Base-by-base conservation (phyloP, 2,797 vertebrate species). In the Botia kubotai region DNA sequence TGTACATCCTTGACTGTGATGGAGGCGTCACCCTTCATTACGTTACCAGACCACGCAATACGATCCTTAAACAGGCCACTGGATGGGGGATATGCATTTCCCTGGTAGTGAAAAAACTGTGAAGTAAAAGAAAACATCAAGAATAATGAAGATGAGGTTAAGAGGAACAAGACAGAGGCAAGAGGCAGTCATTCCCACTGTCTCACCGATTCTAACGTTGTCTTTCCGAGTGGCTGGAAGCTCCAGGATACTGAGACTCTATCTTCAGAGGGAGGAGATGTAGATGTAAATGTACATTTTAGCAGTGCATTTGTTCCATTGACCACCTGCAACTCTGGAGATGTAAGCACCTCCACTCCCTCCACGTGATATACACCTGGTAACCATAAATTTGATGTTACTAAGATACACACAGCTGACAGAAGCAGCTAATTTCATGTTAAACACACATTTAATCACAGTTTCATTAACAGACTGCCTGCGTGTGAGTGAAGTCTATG, bases 211-310 rank as follows among this genome's bases (percentile, higher is more conserved):
- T 96, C 94, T 0, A 92, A 91, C 0, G 12, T 0, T 6, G 89
- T 89, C 68, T 91, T 88, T 39, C 88, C 86, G 36, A 93, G 85
- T 0, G 96, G 90, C 26, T 89, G 92, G 88, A 97, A 99, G 87
- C 88, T 94, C 97, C 97, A 99, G 72, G 92, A 92, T 65, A 97
- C 95, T 0, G 81, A 82, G 1, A 95, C 87, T 0, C 87, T 69
- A 10, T 85, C 0, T 23, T 87, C 60, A 0, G 93, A 73, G 50
- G 93, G 79, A 0, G 89, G 71, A 0, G 83, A 0, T 21, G 16
- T 93, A 88, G 95, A 95, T 74, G 85, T 93, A 74, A 98, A 99
- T 78, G 94, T 97, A 90, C 97, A 99, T 88, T 95, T 96, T 74
- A 99, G 89, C 13, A 88, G 91, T 71, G 94, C 87, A 10, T 95